Evolutionary conservation across 2,113 vertebrate genomes (phyloP), one percentile per base, ranked within the genome.

Genomic region (Channa maculata): DNA sequence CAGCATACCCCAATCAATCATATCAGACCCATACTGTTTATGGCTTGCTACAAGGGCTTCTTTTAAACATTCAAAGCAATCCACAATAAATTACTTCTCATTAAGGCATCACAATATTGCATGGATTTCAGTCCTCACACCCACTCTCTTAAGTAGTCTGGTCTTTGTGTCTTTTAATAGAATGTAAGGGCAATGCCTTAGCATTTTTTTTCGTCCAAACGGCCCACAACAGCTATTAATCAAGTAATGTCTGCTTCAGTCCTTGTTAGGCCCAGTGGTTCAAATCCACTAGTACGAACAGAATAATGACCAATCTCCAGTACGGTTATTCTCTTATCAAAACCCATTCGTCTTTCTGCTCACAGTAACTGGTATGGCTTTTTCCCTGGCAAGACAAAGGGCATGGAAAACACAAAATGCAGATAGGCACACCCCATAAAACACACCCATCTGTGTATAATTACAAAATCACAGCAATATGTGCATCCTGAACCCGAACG

Each of bases 271-370:
- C 46, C 61, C 73, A 70, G 65, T 62, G 78, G 88, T 89, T 86
- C 58, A 91, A 75, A 90, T 79, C 64, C 68, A 77, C 76, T 86
- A 70, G 64, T 65, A 50, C 59, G 7, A 65, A 55, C 33, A 33
- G 73, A 89, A 86, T 88, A 86, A 92, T 84, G 84, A 83, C 78
- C 83, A 76, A 77, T 89, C 59, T 81, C 84, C 48, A 46, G 62
- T 65, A 33, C 79, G 74, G 88, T 92, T 92, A 91, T 91, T 90
- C 70, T 89, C 86, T 90, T 89, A 92, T 88, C 89, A 88, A 82
- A 85, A 67, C 82, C 86, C 80, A 87, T 92, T 91, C 84, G 83
- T 92, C 90, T 90, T 89, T 89, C 69, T 78, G 64, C 85, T 89
- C 74, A 64, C 75, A 64, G 41, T 88, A 85, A 75, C 81, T 82